Conservation (phyloP, 2,797 vertebrate species). For the Syndactyla subalaris region DNA sequence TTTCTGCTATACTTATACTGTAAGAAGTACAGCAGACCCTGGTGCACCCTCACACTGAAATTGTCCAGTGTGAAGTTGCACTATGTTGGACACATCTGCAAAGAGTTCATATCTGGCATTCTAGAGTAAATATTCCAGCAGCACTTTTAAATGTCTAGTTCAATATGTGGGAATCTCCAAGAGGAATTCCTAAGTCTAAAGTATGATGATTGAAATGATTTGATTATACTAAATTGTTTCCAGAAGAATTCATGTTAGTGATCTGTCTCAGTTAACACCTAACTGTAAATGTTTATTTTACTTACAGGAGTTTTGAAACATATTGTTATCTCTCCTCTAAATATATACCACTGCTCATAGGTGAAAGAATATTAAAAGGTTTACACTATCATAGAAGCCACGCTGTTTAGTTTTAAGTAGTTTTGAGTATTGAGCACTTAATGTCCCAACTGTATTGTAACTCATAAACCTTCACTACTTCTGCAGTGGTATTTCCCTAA, state of each 20-base stretch:
- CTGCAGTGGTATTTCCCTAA: not conserved
- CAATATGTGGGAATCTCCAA: not conserved
- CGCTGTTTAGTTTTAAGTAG: not conserved
- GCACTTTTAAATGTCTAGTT: not conserved
- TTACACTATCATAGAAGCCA: not conserved
- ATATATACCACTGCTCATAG: not conserved
- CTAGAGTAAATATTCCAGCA: not conserved
- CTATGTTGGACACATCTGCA: fast-evolving
- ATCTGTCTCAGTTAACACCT: not conserved
- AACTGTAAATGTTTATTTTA: not conserved
- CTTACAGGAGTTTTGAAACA: not conserved
- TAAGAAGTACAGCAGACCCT: not conserved
- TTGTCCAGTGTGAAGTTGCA: not conserved
- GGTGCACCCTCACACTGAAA: not conserved
- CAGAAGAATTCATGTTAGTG: not conserved
- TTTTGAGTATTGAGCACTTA: not conserved
- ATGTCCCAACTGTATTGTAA: not conserved
- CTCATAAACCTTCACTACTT: not conserved
- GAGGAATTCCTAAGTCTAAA: not conserved
- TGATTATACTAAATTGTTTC: not conserved
- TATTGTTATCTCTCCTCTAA: not conserved
- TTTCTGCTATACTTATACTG: not conserved
- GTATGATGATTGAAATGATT: not conserved
- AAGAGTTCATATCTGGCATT: not conserved
- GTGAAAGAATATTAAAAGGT: not conserved